Percentiles rank a stretch among this genome's conserved stretches.
Evolutionary conservation across 2,797 vertebrate species (phyloP).

Genomic region (Sebastes umbrosus): DNA sequence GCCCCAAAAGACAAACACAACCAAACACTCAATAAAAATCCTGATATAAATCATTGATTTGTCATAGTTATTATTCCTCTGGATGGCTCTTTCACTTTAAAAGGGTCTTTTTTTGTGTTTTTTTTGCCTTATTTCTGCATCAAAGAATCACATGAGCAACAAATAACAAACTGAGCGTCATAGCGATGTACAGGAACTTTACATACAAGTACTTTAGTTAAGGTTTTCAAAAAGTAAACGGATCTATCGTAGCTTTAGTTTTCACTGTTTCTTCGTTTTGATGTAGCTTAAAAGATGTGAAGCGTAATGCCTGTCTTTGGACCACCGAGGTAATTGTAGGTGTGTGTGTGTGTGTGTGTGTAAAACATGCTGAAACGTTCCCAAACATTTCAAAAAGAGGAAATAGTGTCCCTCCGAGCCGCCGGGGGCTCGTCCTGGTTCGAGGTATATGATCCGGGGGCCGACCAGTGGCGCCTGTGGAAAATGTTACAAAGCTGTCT

Average conservation of each 20-base stretch:
- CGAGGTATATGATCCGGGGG: constrained; percentile 81
- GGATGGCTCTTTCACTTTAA: constrained; percentile 71
- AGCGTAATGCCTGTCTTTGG: constrained; percentile 81
- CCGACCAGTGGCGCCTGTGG: constrained; percentile 67
- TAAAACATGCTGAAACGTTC: constrained; percentile 78
- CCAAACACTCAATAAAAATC: constrained; percentile 72
- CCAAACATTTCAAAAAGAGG: constrained; percentile 68
- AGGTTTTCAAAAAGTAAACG: constrained; percentile 61
- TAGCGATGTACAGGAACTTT: constrained; percentile 70
- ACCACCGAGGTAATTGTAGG: constrained; percentile 82
- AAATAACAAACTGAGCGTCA: constrained; percentile 68
- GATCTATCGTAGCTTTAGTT: constrained; percentile 60
- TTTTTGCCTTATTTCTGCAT: constrained; percentile 63
- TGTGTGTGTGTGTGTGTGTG: constrained; percentile 69
- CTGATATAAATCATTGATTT: constrained; percentile 76
- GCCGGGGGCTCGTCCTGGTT: constrained; percentile 60
- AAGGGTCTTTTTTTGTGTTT: constrained; percentile 8
- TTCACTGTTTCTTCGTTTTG: constrained; percentile 65
- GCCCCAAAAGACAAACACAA: constrained; percentile 67
- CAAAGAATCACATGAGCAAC: constrained; percentile 76
- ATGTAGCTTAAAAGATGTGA: constrained; percentile 76
- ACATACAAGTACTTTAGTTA: constrained; percentile 67
- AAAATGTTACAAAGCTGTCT: constrained; percentile 74
- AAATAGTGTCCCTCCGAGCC: constrained; percentile 72
- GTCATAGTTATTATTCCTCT: constrained; percentile 61